Base-by-base conservation (phyloP, 2,113 vertebrate species). In the Odontesthes bonariensis region DNA sequence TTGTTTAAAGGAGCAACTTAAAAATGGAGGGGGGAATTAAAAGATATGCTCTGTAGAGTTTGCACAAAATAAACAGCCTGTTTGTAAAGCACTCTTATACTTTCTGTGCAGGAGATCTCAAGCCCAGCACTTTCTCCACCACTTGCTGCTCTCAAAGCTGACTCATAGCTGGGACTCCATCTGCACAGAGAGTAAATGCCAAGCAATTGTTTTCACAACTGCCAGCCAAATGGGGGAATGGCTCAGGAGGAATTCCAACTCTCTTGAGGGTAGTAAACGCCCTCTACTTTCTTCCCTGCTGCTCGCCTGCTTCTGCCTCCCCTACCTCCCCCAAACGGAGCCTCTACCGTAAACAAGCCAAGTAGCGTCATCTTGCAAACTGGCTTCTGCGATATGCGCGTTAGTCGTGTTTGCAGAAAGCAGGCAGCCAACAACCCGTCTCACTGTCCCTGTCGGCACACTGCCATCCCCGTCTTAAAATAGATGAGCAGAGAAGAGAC, bases 151-250 rank as follows among this genome's bases (percentile, higher is more conserved):
- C 88, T 84, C 75, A 83, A 68, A 87, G 90, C 90, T 92, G 93
- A 94, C 89, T 92, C 90, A 93, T 91, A 85, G 81, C 88, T 84
- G 87, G 84, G 88, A 91, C 89, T 90, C 79, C 91, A 94, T 91
- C 88, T 77, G 88, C 86, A 90, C 86, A 73, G 69, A 69, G 85
- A 87, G 91, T 87, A 91, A 92, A 91, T 89, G 92, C 90, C 86
- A 92, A 81, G 83, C 93, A 93, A 94, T 92, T 94, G 94, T 94
- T 94, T 94, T 94, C 93, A 93, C 92, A 93, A 94, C 88, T 94
- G 92, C 91, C 92, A 94, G 94, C 91, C 93, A 94, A 94, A 94
- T 92, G 93, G 91, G 91, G 90, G 84, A 93, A 92, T 46, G 83
- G 88, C 87, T 92, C 90, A 91, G 87, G 79, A 94, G 91, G 92